Percentiles rank a stretch among this genome's conserved stretches.
These are phyloP conservation scores for Apamea sordens DNA, from an alignment of 2,888 invertebrate genomes.

Conservation along the genomic window DNA sequence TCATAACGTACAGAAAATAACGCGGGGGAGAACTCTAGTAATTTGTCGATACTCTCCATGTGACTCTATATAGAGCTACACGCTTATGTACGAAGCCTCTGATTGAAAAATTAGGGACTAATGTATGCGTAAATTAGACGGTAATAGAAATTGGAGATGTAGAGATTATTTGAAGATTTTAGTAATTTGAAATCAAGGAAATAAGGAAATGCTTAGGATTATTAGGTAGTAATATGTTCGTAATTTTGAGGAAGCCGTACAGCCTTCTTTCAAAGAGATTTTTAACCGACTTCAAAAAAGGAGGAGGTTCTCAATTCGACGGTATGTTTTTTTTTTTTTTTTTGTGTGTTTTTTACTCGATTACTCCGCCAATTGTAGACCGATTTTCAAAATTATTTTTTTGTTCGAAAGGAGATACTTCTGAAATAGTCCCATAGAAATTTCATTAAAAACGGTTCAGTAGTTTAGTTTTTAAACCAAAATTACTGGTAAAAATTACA, in stretches of 20 bases:
- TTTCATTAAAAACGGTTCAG: no score
- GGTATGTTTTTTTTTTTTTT: no score
- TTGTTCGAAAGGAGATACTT: no score
- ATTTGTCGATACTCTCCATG: conserved; percentile 77
- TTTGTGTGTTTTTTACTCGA: no score
- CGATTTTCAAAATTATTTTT: no score
- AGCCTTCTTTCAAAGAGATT: not conserved
- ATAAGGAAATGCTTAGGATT: not conserved
- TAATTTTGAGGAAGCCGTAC: not conserved
- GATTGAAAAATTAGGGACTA: conserved; percentile 67
- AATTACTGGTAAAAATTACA: no score
- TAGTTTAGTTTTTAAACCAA: no score
- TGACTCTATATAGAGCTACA: conserved; percentile 43
- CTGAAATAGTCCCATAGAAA: no score
- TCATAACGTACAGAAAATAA: conserved; percentile 78
- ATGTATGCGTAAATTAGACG: conserved; percentile 56
- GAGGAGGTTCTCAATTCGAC: no score
- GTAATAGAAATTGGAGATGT: conserved; percentile 43
- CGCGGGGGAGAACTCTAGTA: conserved; percentile 75
- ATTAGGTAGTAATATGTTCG: not conserved
- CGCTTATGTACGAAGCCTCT: conserved; percentile 49
- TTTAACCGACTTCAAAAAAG: no score
- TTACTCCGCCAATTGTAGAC: no score
- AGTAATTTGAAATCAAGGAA: not conserved
- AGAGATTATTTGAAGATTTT: conserved; percentile 19